Base-by-base conservation (phyloP, 2,113 vertebrate species). In the Gobius niger region DNA sequence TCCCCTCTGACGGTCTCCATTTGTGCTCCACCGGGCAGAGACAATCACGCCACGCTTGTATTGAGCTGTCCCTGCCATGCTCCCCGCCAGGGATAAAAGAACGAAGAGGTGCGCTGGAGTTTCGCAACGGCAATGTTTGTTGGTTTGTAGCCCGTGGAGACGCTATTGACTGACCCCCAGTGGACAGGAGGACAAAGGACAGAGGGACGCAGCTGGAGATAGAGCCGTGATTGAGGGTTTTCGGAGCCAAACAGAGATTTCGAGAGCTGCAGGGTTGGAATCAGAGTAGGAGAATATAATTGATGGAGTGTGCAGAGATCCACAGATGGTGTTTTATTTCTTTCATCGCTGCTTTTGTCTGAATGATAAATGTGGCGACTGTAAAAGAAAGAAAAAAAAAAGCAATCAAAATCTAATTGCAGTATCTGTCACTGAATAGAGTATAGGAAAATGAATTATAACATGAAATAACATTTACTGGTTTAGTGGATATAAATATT, bases 171-270 rank as follows among this genome's bases (percentile, higher is more conserved):
- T 63, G 61, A 63, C 61, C 61, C 13, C 61, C 44, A 46, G 10
- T 63, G 61, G 61, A 46, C n/a, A 13, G 15, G n/a, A 44, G 61
- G 42, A 63, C 61, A 63, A 19, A 63, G 61, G 61, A 63, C 42
- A 13, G 9, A 16, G 10, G 61, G 44, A 16, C 44, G 13, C 61
- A 24, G 44, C 44, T 63, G 61, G 44, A 63, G 2, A 9, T 4
- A 0, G 60, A 16, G 16, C 3, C 16, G n/a, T 47, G 61, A 46
- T 63, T 63, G 61, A 63, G 44, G 61, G 16, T 18, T 54, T 18
- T 19, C 42, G 14, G 56, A 42, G 56, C 13, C 24, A 40, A 59
- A 9, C 9, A 8, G 61, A 63, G 42, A 62, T 18, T 11, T 7
- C 44, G 61, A 47, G 19, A 47, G 16, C 44, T 12, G 61, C 61